Base-by-base conservation (phyloP, 2,888 invertebrate species). In the Tyria jacobaeae region DNA sequence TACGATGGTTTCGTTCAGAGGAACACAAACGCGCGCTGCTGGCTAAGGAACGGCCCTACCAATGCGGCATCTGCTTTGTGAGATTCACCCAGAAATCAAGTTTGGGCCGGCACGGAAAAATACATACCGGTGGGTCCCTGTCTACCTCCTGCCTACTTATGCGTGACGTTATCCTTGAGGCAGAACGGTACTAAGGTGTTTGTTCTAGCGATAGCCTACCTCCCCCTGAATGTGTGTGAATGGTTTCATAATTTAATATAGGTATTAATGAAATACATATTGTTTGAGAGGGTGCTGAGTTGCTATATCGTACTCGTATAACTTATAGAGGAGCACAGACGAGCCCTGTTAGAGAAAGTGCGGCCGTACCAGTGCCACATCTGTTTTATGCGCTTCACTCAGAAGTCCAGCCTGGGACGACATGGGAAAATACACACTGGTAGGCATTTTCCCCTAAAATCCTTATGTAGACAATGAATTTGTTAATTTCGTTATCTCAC, bases 351-450 rank as follows among this genome's bases (percentile, higher is more conserved):
- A 94, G 94, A 94, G 89, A 94, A 94, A 94, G 94, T 94, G 94
- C 94, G 94, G 90, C 96, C 96, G 81, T 96, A 96, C 94, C 96
- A 96, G 92, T 96, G 96, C 93, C 95, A 95, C 92, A 92, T 96
- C 88, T 96, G 96, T 91, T 94, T 95, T 90, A 96, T 96, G 92
- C 94, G 96, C 91, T 96, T 96, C 91, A 96, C 96, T 86, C 96
- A 96, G 92, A 96, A 96, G 93, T 96, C 96, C 92, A 96, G 96
- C 89, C 94, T 96, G 83, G 96, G 96, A 91, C 96, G 96, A 85
- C 96, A 96, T 90, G 96, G 96, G 89, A 95, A 96, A 85, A 95
- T 96, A 81, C 96, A 96, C 86, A 96, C 96, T 86, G 95, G 95
- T 95, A 94, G 91, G 94, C 93, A 92, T 88, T 89, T 90, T 91